A percentile compares a stretch with the other conserved stretches of the same genome.
phyloP scores from a whole-genome alignment of 92 coral and sea anemone genomes.

The Parazoanthus swiftii region DNA sequence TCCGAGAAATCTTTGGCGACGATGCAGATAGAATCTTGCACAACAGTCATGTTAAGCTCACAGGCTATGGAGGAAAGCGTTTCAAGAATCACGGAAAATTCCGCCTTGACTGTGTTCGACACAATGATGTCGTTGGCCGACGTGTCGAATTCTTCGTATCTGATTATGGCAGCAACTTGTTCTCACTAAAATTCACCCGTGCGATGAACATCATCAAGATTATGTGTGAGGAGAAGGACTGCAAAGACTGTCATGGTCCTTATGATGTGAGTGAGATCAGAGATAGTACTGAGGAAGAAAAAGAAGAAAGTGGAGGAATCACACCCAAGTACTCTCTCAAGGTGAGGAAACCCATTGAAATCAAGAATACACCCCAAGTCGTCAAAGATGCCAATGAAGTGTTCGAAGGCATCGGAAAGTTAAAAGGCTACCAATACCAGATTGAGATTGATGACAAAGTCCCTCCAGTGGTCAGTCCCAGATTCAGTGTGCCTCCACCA shows the following conservation, averaged over 20 bases:
- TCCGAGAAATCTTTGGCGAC: constrained; percentile 67
- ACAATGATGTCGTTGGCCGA: constrained; percentile 67
- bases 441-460: constrained; percentile 64
- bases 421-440: constrained; percentile 72
- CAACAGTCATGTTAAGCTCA: constrained; percentile 68
- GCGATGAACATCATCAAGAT: constrained; percentile 68
- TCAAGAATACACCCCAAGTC: constrained; percentile 68
- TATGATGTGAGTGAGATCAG: constrained; percentile 68
- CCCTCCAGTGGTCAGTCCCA: constrained; percentile 71
- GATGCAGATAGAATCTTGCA: constrained; percentile 63
- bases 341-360: constrained; percentile 63
- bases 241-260: constrained; percentile 68
- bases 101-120: constrained; percentile 64
- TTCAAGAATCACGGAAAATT: constrained; percentile 62
- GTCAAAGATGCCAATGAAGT: constrained; percentile 62
- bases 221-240: constrained; percentile 70
- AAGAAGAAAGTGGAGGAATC: constrained; percentile 47
- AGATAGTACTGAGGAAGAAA: constrained; percentile 59
- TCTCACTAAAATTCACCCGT: constrained; percentile 69
- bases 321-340: constrained; percentile 71
- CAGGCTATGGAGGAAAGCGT: constrained; percentile 71
- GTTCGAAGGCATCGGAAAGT: constrained; percentile 65
- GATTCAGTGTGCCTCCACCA: constrained; percentile 62
- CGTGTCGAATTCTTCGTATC: constrained; percentile 62
- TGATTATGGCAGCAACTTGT: constrained; percentile 71